Evolutionary conservation across 1,140 invertebrate genomes (phyloP), one percentile per base, ranked within the genome.

Genomic region (Luehdorfia chinensis): DNA sequence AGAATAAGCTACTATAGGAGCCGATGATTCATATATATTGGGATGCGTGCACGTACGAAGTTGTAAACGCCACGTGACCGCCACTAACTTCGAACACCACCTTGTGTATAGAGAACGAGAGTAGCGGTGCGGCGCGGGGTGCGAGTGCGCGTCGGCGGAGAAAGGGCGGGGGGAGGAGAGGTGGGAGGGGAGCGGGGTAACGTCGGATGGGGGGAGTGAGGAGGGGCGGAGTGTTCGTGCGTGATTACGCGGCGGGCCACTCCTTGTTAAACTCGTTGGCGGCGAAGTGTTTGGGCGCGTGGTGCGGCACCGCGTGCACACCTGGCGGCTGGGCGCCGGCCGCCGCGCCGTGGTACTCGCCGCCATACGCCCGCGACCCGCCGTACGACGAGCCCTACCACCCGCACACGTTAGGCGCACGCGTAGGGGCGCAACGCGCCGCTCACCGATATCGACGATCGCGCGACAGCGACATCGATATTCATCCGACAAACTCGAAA

Each of bases 281-380:
- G 66, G 50, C 69, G 83, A 84, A 87, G 80, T 87, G 86, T 79
- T 87, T 87, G 73, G 80, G 81, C 74, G 77, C 81, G 84, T 79
- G 86, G 64, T 86, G 84, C 79, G 78, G 81, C 49, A 81, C 77
- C 39, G 69, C 58, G 59, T 83, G 83, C 75, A 80, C 84, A 75
- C 81, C 84, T 77, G 78, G 69, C 47, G 66, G 75, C 71, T 72
- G 72, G 52, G 66, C 61, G 61, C 61, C 64, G 55, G 61, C 64
- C 63, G 67, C 70, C 28, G 66, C 46, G 37, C 46, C 67, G 72
- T 75, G 76, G 68, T 81, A 75, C 59, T 84, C 79, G 58, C 66
- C 59, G 61, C 59, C 73, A 70, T 83, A 80, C 41, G 57, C 66
- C 56, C 81, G 73, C 60, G 77, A 74, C 54, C 75, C 78, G 68